Conservation (phyloP, 2,888 invertebrate species). For the Lamellibrachia columna region DNA sequence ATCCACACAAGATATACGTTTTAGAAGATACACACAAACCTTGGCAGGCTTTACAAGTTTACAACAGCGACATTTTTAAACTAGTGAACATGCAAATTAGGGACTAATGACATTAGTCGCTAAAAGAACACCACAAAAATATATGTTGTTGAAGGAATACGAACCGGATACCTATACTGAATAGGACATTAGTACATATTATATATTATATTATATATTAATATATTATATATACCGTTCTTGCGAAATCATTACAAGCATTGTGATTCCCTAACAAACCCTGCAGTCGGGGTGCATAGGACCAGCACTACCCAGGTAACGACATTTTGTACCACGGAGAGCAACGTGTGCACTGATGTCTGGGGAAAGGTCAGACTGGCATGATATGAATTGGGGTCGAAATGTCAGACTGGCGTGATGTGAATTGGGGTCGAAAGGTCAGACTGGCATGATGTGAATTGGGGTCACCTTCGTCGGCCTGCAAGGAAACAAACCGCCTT, state of each 20-base stretch:
- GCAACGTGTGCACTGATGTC: background rate
- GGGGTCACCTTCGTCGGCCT: background rate
- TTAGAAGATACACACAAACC: background rate
- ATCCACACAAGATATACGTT: background rate
- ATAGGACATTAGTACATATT: background rate
- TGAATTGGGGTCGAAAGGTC: background rate
- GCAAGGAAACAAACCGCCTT: background rate
- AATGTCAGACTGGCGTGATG: background rate
- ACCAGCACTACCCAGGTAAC: background rate
- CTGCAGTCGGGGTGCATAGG: background rate
- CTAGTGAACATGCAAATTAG: background rate
- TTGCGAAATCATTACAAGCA: background rate
- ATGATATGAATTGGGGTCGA: background rate
- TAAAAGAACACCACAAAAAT: background rate
- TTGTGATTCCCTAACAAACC: background rate
- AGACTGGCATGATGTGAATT: background rate
- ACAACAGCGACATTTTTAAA: background rate
- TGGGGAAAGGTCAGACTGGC: background rate
- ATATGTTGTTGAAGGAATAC: background rate
- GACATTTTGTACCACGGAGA: background rate
- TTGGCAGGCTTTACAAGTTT: background rate
- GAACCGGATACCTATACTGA: background rate
- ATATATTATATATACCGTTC: background rate
- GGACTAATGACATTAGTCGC: background rate
- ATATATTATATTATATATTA: background rate